Conservation (phyloP, 2,797 vertebrate genomes). For the Glossophaga mutica region DNA sequence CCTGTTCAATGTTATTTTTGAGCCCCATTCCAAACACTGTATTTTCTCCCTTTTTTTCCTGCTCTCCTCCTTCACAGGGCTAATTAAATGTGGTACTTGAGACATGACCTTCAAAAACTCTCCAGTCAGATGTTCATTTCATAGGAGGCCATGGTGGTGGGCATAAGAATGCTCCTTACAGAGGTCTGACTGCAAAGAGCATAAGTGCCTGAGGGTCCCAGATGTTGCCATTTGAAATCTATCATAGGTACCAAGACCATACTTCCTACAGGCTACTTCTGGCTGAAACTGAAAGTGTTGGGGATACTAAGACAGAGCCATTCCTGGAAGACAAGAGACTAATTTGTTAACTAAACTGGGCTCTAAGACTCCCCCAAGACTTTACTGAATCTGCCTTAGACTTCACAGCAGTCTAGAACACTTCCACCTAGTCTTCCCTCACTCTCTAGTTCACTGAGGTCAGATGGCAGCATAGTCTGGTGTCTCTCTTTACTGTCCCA, state of each 20-base stretch:
- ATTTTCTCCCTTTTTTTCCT: not conserved
- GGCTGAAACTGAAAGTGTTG: not conserved
- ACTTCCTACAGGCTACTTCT: not conserved
- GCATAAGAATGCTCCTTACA: not conserved
- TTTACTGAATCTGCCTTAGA: not conserved
- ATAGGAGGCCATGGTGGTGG: not conserved
- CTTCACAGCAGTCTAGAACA: not conserved
- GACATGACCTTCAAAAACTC: not conserved
- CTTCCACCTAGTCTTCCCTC: not conserved
- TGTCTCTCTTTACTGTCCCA: not conserved
- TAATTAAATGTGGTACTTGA: not conserved
- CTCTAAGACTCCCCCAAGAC: not conserved
- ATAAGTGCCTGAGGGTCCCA: not conserved
- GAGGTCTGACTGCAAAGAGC: not conserved
- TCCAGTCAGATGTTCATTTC: not conserved
- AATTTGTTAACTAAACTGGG: not conserved
- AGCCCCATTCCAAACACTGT: not conserved
- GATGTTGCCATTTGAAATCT: not conserved
- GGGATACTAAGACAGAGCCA: not conserved
- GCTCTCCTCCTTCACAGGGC: not conserved
- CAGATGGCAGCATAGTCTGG: not conserved
- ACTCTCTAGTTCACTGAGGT: not conserved
- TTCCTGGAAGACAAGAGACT: not conserved
- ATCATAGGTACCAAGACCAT: not conserved
- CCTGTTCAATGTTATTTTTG: not conserved